Base-by-base conservation (phyloP, 1,140 invertebrate species). In the Nasonia longicornis region DNA sequence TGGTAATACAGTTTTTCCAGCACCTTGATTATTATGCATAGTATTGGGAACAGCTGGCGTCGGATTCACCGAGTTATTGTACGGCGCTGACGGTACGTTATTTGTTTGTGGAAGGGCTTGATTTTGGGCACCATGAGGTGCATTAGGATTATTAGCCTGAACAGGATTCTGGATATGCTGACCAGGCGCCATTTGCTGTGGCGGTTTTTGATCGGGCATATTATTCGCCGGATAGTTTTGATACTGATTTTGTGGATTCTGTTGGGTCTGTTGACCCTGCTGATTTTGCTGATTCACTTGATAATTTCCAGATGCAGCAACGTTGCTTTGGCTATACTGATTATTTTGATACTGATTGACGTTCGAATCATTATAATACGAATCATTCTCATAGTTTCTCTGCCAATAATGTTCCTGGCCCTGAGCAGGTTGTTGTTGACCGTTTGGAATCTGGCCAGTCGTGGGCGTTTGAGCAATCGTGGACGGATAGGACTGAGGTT, bases 331-430 rank as follows among this genome's bases (percentile, higher is more conserved):
- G 70, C 89, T n/a, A 16, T 58, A 58, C 20, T 58, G 90, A 82
- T 88, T 90, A 29, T 83, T 86, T 42, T 87, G 88, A 83, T 89
- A 90, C 69, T 89, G 86, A 84, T 87, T 88, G 2, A 83, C 72
- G 2, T 79, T 82, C 74, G 84, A 84, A 26, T 87, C 79, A 52
- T 89, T 88, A 48, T 87, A 90, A 77, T 89, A 90, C 0, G 86
- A 3, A 26, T 67, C n/a, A 71, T 88, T 87, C 42, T 88, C 87
- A 82, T 90, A 91, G 83, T 88, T 90, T 20, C 87, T 83, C 73
- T 90, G 89, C 90, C 89, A 90, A 64, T 87, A 90, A n/a, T 87
- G 85, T 72, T 90, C 87, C 7, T 89, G 52, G 22, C 80, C 77
- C 89, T 90, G 76, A 87, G 86, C 22, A 83, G 84, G 26, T 7